phyloP scores from a whole-genome alignment of 2,113 vertebrate species.

The Camelus bactrianus region DNA sequence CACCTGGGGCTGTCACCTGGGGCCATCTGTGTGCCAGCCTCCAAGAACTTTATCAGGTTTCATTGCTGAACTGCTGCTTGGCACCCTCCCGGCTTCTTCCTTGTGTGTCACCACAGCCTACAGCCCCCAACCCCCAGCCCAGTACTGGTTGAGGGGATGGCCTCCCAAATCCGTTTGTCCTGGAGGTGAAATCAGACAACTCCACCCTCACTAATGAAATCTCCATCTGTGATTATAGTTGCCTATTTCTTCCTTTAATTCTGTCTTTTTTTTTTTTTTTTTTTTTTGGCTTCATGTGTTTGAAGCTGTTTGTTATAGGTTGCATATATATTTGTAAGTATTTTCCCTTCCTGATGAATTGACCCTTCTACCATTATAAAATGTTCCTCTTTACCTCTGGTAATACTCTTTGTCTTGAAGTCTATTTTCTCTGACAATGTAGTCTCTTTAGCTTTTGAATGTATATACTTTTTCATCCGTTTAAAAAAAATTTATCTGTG shows the following conservation, averaged over 20 bases:
- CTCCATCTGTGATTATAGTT: constrained; percentile 31
- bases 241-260: constrained; percentile 17
- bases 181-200: background rate
- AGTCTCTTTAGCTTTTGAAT: constrained; percentile 59
- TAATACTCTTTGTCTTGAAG: constrained; percentile 29
- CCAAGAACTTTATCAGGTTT: background rate
- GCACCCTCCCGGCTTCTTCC: background rate
- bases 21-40: background rate
- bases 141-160: background rate
- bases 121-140: background rate
- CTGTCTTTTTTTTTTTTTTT: background rate
- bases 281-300: background rate
- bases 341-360: constrained; percentile 38
- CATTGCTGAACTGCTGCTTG: background rate
- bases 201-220: background rate
- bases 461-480: constrained; percentile 55
- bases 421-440: constrained; percentile 43
- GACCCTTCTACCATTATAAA: constrained; percentile 26
- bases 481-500: constrained; percentile 50
- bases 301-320: constrained; percentile 16
- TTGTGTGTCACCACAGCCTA: background rate
- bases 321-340: background rate
- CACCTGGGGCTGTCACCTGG: background rate
- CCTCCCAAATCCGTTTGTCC: background rate
- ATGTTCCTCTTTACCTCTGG: constrained; percentile 8